Evolutionary conservation across 2,888 invertebrate species (phyloP).

Genomic region (Dione juno): DNA sequence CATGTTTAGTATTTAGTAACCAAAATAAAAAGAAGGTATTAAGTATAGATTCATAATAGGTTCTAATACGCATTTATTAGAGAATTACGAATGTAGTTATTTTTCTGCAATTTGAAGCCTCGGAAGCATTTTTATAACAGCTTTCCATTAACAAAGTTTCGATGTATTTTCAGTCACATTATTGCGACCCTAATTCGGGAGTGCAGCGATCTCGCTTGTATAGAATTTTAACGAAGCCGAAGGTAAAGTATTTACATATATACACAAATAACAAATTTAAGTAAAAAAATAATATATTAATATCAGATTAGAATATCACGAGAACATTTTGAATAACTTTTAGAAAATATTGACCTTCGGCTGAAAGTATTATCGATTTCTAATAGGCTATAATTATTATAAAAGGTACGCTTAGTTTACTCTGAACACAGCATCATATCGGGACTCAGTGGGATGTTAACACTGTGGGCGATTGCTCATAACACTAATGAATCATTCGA

Average conservation of each 20-base stretch:
- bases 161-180: conserved; percentile 15
- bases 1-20: background rate
- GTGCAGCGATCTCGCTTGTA: conserved; percentile 11
- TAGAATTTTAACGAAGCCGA: conserved; percentile 8
- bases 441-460: conserved; percentile 27
- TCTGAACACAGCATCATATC: conserved; percentile 35
- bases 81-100: background rate
- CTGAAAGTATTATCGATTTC: conserved; percentile 15
- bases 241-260: conserved; percentile 14
- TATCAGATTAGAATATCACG: conserved; percentile 5
- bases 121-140: background rate
- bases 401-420: conserved; percentile 28
- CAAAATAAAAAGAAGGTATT: too few relatives aligned
- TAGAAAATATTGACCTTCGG: conserved; percentile 5
- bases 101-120: background rate
- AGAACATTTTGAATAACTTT: background rate
- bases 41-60: background rate
- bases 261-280: background rate
- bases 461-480: conserved; percentile 3
- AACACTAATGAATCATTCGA: conserved; percentile 16
- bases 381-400: conserved; percentile 29
- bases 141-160: conserved; percentile 11
- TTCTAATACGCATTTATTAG: background rate
- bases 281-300: background rate
- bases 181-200: conserved; percentile 12